Conservation (phyloP, 2,797 vertebrate species). For the Pristis pectinata region DNA sequence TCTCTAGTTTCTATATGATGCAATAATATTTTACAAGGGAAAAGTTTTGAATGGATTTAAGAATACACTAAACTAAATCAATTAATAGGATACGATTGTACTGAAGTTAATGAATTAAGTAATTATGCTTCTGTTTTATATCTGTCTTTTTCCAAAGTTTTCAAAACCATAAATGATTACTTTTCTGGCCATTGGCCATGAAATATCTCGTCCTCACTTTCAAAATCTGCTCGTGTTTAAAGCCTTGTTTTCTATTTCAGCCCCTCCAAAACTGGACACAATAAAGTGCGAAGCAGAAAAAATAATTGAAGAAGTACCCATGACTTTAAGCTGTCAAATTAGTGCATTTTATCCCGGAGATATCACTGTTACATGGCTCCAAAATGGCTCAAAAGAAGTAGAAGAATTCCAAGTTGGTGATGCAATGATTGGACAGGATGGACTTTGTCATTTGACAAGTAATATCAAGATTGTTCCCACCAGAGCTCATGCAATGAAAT, state of each 20-base stretch:
- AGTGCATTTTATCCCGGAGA: slow-evolving; percentile 20
- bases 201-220: too few species aligned
- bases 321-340: slow-evolving; percentile 30
- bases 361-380: background rate
- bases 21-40: background rate
- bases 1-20: background rate
- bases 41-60: background rate
- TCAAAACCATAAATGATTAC: background rate
- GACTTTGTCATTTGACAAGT: slow-evolving; percentile 13
- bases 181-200: background rate
- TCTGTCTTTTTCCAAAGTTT: background rate
- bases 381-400: background rate
- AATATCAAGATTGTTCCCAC: background rate
- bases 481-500: background rate
- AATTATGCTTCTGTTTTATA: background rate
- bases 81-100: background rate
- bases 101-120: background rate
- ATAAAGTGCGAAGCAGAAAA: background rate
- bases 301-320: background rate
- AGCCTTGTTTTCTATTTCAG: slow-evolving; percentile 19
- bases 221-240: too few species aligned
- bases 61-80: background rate
- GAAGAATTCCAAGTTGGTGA: background rate
- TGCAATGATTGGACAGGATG: background rate
- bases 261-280: slow-evolving; percentile 19